phyloP scores from a whole-genome alignment of 2,888 invertebrate genomes.

The Tetanocera ferruginea region DNA sequence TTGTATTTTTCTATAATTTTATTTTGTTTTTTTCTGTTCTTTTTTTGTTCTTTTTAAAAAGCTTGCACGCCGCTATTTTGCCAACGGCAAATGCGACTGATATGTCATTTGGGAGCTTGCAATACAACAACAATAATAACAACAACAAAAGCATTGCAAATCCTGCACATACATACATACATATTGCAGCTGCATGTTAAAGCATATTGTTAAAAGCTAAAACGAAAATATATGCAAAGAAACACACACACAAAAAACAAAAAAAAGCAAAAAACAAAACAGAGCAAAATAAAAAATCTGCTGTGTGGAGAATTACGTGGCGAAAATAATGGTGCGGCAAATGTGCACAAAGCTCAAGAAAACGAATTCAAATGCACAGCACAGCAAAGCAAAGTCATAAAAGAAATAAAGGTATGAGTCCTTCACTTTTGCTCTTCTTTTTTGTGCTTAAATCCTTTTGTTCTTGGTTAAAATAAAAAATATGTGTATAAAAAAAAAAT shows the following conservation, averaged over 20 bases:
- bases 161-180: background rate
- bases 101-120: slow-evolving; percentile 23
- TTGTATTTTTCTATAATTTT: slow-evolving; percentile 21
- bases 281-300: background rate
- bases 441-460: background rate
- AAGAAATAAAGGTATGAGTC: background rate
- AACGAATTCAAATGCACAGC: slow-evolving; percentile 7
- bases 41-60: background rate
- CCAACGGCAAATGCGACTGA: slow-evolving; percentile 23
- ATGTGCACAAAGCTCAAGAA: slow-evolving; percentile 10
- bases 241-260: background rate
- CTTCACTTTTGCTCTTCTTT: background rate
- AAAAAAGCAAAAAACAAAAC: background rate
- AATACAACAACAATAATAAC: background rate
- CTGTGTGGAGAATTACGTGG: slow-evolving; percentile 16
- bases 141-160: background rate
- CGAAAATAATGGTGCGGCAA: slow-evolving; percentile 18
- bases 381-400: background rate
- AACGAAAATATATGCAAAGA: background rate
- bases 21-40: background rate
- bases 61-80: slow-evolving; percentile 14
- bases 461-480: background rate
- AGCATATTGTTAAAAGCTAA: background rate
- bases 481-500: background rate
- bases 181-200: background rate